Evolutionary conservation across 2,113 vertebrate species (phyloP).

Genomic region (Corythornis cristatus): DNA sequence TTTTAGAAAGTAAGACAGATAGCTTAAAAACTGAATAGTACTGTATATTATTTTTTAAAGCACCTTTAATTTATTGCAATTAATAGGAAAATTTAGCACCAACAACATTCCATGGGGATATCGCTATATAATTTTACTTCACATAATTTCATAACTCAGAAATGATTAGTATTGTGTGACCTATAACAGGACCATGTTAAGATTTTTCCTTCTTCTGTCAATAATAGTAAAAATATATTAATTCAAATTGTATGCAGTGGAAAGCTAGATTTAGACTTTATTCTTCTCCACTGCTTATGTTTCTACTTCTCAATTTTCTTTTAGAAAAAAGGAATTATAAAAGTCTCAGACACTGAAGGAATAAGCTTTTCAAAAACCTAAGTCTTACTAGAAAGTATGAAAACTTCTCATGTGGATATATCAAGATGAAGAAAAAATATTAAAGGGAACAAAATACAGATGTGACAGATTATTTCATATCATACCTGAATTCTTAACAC

Average conservation of each 20-base stretch:
- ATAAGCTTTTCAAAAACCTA: neutral
- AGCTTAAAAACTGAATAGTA: neutral
- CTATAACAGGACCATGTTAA: neutral
- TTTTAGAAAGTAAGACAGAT: neutral
- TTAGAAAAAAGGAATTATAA: neutral
- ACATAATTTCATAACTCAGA: neutral
- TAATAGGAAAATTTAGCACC: neutral
- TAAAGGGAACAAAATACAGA: neutral
- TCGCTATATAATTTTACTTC: neutral
- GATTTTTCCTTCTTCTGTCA: neutral
- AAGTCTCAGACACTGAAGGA: neutral
- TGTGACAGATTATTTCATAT: neutral
- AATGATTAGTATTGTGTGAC: neutral
- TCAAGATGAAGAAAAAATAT: neutral
- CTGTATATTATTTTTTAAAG: neutral
- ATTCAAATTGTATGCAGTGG: neutral
- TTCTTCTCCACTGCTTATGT: neutral
- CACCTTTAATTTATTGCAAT: neutral
- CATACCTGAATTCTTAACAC: neutral
- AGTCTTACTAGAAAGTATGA: neutral
- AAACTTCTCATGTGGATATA: neutral
- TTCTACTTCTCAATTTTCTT: neutral
- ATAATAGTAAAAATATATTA: neutral
- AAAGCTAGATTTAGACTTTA: neutral
- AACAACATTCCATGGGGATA: neutral